A percentile compares a stretch with the other conserved stretches of the same genome.
Evolutionary conservation across 1,140 invertebrate species (phyloP).

Genomic region (Littorina saxatilis): DNA sequence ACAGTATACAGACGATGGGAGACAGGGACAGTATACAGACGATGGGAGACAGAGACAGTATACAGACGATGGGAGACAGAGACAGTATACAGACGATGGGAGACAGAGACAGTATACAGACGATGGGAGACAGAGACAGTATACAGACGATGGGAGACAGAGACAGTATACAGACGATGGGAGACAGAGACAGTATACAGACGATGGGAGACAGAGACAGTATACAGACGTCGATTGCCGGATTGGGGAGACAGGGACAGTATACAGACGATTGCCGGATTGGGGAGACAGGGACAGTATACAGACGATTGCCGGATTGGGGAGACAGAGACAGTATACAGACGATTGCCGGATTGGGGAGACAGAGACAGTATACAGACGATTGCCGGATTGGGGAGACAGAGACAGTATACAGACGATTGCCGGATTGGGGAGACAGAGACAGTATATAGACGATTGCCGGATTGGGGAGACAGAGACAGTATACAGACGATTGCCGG

Average conservation of each 20-base stretch:
- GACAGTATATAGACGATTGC: too few species aligned
- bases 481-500: too few species aligned
- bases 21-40: not conserved
- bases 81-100: not conserved
- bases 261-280: too few species aligned
- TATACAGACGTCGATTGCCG: not conserved
- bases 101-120: not conserved
- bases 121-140: not conserved
- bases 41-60: not conserved
- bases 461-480: too few species aligned
- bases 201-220: not conserved
- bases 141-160: not conserved
- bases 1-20: not conserved
- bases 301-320: too few species aligned
- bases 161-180: not conserved
- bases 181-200: not conserved
- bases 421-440: too few species aligned
- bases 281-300: constrained; percentile 14
- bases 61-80: constrained; percentile 4
- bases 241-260: not conserved
- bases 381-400: too few species aligned
- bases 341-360: too few species aligned
- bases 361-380: too few species aligned
- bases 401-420: too few species aligned
- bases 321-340: too few species aligned